Evolutionary conservation across 2,113 vertebrate genomes (phyloP), one percentile per base, ranked within the genome.

Genomic region (Paraplagusia blochii): DNA sequence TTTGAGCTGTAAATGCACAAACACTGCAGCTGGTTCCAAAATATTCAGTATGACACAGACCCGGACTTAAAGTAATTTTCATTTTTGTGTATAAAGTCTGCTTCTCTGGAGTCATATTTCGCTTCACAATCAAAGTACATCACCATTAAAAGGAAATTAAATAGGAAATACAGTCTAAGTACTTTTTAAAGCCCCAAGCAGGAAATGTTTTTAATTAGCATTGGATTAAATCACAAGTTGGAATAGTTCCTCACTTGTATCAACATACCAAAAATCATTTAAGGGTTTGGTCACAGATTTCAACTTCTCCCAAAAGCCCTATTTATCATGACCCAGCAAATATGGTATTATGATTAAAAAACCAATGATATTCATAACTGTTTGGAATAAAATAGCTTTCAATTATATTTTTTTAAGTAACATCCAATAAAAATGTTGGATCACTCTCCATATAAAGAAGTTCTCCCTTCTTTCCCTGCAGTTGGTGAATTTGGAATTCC

Each of bases 291-390:
- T 57, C 22, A 45, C 15, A 22, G 16, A 29, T n/a, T n/a, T n/a
- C n/a, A n/a, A n/a, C n/a, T n/a, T n/a, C 53, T 58, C 44, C 12
- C 5, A 2, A 35, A 33, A 42, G 22, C 13, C 52, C 33, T 33
- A 13, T 50, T 39, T 36, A 58, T 58, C 17, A 8, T 14, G 16
- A 61, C 47, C 48, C 33, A 15, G 40, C 62, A 61, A 46, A 50
- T 52, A 53, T 9, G 7, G 16, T 45, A 33, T 34, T 44, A 43
- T 8, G 14, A 29, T 51, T n/a, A 53, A 39, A 63, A 38, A 12
- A 47, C 1, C 13, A 3, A 12, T 42, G 54, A 44, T 18, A 36
- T 44, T 29, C 43, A 1, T 4, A 29, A 29, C 6, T 29, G 3
- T 29, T 29, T 6, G 2, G 22, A 6, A 29, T 29, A 29, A 29